Evolutionary conservation across 2,888 invertebrate species (phyloP), one percentile per base, ranked within the genome.

Genomic region (Drosophila helvetica): DNA sequence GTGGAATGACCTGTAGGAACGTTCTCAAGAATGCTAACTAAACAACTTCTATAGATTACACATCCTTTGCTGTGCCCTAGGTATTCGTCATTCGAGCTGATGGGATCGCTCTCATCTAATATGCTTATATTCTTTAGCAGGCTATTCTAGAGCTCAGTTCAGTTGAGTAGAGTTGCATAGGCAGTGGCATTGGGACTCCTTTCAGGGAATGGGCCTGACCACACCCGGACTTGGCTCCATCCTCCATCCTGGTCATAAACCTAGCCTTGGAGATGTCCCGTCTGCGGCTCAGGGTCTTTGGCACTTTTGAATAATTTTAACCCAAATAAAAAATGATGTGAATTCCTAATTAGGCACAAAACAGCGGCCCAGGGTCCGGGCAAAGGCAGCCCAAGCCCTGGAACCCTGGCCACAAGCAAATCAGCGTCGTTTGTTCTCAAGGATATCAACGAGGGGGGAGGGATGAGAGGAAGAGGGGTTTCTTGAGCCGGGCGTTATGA

Each of bases 311-410:
- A 91, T 91, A 91, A 92, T 90, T 92, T 91, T 90, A 90, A 90
- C 89, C 91, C 89, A 90, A 91, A 92, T 91, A 92, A 92, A 92
- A 91, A 91, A 90, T 89, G 91, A 92, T 91, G 90, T 91, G 91
- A 91, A 92, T 91, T 91, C 89, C 87, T 91, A 92, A 92, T 91
- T 91, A 91, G 90, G 90, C 87, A 77, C 74, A 79, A 73, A 71
- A 58, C 42, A 60, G 43, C 38, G 38, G 38, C 38, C 15, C 38
- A 38, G 6, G 38, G 38, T 38, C 38, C 5, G 33, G 33, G 33
- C 62, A 67, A 52, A 56, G 68, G 50, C 61, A 60, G 27, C 33
- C 33, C 4, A 55, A 22, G 19, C 22, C 12, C 61, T 64, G 58
- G 43, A 72, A 38, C 53, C 30, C 45, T 38, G 45, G 66, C 66